These are phyloP conservation scores for Nycteola revayana DNA, from an alignment of 2,888 invertebrate genomes.

Conservation along the genomic window DNA sequence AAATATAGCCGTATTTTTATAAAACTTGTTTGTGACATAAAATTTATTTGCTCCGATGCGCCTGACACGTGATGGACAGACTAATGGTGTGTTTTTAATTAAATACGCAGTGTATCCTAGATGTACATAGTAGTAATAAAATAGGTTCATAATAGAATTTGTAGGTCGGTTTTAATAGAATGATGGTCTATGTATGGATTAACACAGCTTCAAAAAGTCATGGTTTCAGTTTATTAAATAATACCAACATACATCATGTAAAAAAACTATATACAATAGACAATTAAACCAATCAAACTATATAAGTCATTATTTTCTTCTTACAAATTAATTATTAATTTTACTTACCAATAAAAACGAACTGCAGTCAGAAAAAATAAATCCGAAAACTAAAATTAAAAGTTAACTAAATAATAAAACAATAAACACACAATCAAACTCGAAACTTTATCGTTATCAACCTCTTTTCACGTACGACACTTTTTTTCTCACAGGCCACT, in stretches of 20 bases:
- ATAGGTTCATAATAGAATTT: no score
- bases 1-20: conserved; percentile 10
- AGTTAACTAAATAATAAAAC: conserved; percentile 19
- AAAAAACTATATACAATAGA: no score
- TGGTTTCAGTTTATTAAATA: no score
- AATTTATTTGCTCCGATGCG: conserved; percentile 33
- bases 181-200: no score
- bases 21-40: conserved; percentile 28
- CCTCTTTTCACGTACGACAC: conserved; percentile 28
- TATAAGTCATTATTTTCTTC: no score
- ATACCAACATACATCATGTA: no score
- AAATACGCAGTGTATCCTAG: no score
- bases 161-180: no score
- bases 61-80: conserved; percentile 37
- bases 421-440: conserved; percentile 23
- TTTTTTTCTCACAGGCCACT: conserved; percentile 42
- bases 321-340: conserved; percentile 8
- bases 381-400: conserved; percentile 29
- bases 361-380: conserved; percentile 15
- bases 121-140: no score
- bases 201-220: no score
- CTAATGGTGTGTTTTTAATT: conserved; percentile 39
- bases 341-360: conserved; percentile 29
- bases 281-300: no score
- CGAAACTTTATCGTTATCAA: conserved; percentile 15